Base-by-base conservation (phyloP, 37 sponge, comb jelly and placozoan genomes). In the Lycopodina hypogea region DNA sequence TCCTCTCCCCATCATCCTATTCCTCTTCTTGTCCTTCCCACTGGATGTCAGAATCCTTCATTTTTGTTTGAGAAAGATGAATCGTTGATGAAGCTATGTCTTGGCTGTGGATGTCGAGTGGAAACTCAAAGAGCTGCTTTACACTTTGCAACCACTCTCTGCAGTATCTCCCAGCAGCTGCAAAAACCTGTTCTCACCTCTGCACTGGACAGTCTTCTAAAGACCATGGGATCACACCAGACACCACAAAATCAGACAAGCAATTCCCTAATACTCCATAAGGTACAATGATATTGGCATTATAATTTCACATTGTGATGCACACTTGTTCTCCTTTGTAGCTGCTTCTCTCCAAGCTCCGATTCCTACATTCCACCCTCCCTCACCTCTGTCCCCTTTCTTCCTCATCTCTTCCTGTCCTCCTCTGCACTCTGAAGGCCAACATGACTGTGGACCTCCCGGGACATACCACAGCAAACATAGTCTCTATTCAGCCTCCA, bases 401-500 rank as follows among this genome's bases (percentile, higher is more conserved):
- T 26, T 37, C 77, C 9, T 48, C n/a, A 22, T 71, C 69, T 7
- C 35, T 42, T 21, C 77, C 87, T 0, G 58, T 59, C 7, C 72
- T 87, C 3, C 77, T 87, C 30, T 68, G 81, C 24, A 1, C 38
- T 11, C 77, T 87, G 51, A 87, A 70, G 50, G 57, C 70, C 39
- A 58, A 42, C 69, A 81, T 81, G 81, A 58, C 82, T 17, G 6
- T 42, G 17, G 82, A 82, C 24, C 77, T 87, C 1, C 87, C 82
- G 36, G 87, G 82, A 48, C 81, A 86, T 3, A 68, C 69, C 23
- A 70, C 22, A 1, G n/a, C 75, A 12, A 18, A 12, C 29, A 42
- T 32, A 4, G 42, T 35, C 15, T 53, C 69, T 22, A 57, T 80
- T 71, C 71, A 70, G 29, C 60, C 81, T 19, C 71, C 71, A 23